Evolutionary conservation across 2,888 invertebrate genomes (phyloP), one percentile per base, ranked within the genome.

Genomic region (Sisyra terminalis): DNA sequence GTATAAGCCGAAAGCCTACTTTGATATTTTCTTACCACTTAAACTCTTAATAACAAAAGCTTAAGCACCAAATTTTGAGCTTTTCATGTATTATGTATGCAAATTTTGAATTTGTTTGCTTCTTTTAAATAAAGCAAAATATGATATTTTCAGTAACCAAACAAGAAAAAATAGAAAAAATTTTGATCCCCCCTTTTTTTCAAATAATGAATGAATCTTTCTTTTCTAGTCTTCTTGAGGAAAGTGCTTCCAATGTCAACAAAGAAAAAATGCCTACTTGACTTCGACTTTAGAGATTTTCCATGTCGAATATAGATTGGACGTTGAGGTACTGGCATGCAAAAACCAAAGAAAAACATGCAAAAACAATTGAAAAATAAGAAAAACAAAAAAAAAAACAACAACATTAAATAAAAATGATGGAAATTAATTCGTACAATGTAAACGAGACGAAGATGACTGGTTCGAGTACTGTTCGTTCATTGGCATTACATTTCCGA

Each of bases 361-460:
- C 39, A 37, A 35, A 32, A 45, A 37, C 16, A 32, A 42, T 32
- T 16, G 13, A 15, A 35, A 24, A 18, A 16, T 29, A 32, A 18
- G 34, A 34, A 30, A 30, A n/a, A 13, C 9, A 8, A 10, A 39
- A 11, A 39, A 8, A 17, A 37, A 37, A 37, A 37, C 17, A 29
- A n/a, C 16, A n/a, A 36, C 10, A 15, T 18, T 3, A 9, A 37
- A 17, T 11, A n/a, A 18, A 18, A 37, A 37, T 17, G 17, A 17
- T 15, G 2, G 18, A 3, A 18, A 37, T 9, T 15, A 15, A n/a
- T 57, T 57, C 69, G 59, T 70, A 73, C 73, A 73, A 62, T 73
- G 72, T 55, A 71, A 67, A 56, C 71, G 67, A 18, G 72, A 72
- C 40, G 71, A 71, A 44, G 69, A 69, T 49, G 69, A 67, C 51